phyloP scores from a whole-genome alignment of 2,888 invertebrate species.

The Prenolepis imparis region DNA sequence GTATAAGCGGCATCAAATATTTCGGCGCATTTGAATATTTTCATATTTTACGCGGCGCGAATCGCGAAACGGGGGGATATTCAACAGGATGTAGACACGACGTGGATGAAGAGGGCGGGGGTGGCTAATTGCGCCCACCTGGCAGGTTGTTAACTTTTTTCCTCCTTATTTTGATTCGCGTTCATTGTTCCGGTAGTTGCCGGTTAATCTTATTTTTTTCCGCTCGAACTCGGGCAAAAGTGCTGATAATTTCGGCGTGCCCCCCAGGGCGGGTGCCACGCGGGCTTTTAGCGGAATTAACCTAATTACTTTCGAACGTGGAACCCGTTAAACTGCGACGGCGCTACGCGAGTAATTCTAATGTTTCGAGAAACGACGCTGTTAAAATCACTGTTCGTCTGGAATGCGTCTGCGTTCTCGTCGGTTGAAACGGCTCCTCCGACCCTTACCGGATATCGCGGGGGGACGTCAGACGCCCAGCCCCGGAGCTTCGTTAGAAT shows the following conservation, averaged over 20 bases:
- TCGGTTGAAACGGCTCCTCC: slow-evolving; percentile 58
- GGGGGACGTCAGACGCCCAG: slow-evolving; percentile 45
- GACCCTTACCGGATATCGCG: slow-evolving; percentile 53
- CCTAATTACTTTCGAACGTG: slow-evolving; percentile 76
- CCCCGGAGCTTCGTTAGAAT: slow-evolving; percentile 64
- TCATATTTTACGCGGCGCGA: slow-evolving; percentile 35
- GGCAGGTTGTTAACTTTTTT: slow-evolving; percentile 36
- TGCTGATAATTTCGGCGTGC: slow-evolving; percentile 67
- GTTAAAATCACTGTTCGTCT: slow-evolving; percentile 75
- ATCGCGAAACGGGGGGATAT: slow-evolving; percentile 3
- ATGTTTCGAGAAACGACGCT: slow-evolving; percentile 73
- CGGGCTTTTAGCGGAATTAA: slow-evolving; percentile 72
- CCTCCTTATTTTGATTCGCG: slow-evolving; percentile 9
- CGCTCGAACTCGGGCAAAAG: slow-evolving; percentile 50
- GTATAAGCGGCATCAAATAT: not conserved
- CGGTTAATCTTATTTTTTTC: slow-evolving; percentile 60
- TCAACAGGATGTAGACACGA: slow-evolving; percentile 9
- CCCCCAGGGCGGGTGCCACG: slow-evolving; percentile 47
- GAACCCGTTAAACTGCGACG: slow-evolving; percentile 71
- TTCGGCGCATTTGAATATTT: slow-evolving; percentile 30
- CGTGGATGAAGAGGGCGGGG: not conserved
- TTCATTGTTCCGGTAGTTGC: slow-evolving; percentile 21
- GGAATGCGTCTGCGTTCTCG: slow-evolving; percentile 72
- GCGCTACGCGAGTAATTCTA: slow-evolving; percentile 68
- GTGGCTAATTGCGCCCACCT: slow-evolving; percentile 9